Evolutionary conservation across 2,113 vertebrate species (phyloP), one percentile per base, ranked within the genome.

Genomic region (Henicopernis longicauda): DNA sequence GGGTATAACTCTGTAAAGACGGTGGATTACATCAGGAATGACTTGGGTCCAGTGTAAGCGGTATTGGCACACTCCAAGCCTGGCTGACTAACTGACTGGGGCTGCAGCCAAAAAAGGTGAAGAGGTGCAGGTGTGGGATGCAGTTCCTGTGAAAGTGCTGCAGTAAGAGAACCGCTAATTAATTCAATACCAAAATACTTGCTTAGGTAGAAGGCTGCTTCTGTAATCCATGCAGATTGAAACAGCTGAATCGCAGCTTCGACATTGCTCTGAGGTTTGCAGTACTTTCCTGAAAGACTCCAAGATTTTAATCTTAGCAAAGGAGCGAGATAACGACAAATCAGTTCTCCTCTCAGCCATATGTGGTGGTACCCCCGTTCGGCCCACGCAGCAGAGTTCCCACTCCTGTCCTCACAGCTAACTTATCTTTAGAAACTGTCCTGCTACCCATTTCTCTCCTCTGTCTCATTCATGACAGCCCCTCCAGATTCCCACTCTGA

Each of bases 151-250:
- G 58, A 66, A 93, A 93, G 12, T 59, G 79, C 82, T 80, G 82
- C 5, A 2, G 22, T 76, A 83, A 54, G 71, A 71, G 71, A 92
- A 62, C 86, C 76, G 67, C 76, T 88, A 71, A 94, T 87, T 63
- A 80, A 89, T 90, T 95, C 93, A 45, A 44, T 17, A 72, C 67
- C 49, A 76, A 92, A 90, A 80, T 54, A 90, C 89, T 90, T 86
- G 59, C 85, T 83, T 52, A 86, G 44, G 36, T 61, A 77, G 80
- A 88, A 71, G 45, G 55, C 54, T 9, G 12, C 58, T 86, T 52
- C 76, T 78, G 72, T 80, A 86, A 89, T 34, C 65, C 26, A 7
- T 4, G 50, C 10, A 27, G 59, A 81, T 4, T 36, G 73, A 65
- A 89, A 27, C 25, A 73, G 91, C 49, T 40, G 6, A 65, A 25